These are phyloP conservation scores for Leuciscus idus DNA, from an alignment of 2,113 vertebrate species.

Conservation along the genomic window DNA sequence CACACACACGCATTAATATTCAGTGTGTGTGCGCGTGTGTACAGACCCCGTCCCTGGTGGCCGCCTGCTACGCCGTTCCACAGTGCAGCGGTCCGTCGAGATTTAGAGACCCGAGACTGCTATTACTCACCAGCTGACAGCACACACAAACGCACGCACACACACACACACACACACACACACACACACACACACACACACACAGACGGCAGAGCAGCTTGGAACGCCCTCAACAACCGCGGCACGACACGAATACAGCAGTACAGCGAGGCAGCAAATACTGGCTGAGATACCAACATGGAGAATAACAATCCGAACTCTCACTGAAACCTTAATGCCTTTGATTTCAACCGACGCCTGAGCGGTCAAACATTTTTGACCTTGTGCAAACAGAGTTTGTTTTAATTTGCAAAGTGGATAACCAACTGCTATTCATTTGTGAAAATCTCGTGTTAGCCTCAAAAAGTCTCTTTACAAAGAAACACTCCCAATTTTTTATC, in stretches of 20 bases:
- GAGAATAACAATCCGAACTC: not conserved
- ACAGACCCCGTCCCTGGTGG: conserved; percentile 28
- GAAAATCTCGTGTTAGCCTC: not conserved
- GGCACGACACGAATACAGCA: conserved; percentile 29
- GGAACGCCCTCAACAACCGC: conserved; percentile 16
- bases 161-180: conserved; percentile 37
- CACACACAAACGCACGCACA: conserved; percentile 30
- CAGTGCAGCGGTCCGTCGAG: conserved; percentile 48
- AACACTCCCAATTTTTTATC: not conserved
- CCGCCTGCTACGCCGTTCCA: conserved; percentile 26
- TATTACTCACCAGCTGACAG: conserved; percentile 58
- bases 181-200: no score
- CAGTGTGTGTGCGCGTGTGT: conserved; percentile 34
- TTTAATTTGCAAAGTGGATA: not conserved
- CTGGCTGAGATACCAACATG: conserved; percentile 4
- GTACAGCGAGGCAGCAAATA: not conserved
- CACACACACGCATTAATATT: conserved; percentile 54
- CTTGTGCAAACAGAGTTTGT: not conserved
- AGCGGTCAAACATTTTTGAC: not conserved
- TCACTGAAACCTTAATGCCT: not conserved
- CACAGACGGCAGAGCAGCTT: conserved; percentile 1
- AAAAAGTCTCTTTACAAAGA: not conserved
- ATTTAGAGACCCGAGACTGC: conserved; percentile 53
- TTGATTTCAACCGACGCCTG: not conserved
- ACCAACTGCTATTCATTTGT: not conserved